Evolutionary conservation across 2,888 invertebrate genomes (phyloP), one percentile per base, ranked within the genome.

Genomic region (Mythimna vitellina): DNA sequence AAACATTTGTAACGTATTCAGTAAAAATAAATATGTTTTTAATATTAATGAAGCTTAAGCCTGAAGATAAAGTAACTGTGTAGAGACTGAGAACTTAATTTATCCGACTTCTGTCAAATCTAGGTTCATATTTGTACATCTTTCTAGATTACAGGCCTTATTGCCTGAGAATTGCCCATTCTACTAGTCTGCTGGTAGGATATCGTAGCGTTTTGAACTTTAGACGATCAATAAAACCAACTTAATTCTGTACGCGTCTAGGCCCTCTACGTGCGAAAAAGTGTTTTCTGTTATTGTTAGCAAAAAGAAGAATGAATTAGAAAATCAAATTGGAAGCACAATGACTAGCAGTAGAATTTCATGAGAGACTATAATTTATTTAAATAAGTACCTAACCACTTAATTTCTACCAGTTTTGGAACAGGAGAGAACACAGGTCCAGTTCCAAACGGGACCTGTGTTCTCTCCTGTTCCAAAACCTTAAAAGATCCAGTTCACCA

Each of bases 211-310:
- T 58, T 57, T 17, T 57, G n/a, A 38, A 42, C 32, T 60, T 20
- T 49, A 32, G 29, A 32, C 38, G 32, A 65, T 64, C 60, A 64
- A 60, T 54, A 76, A 32, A 22, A 54, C 22, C n/a, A 54, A 51
- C 42, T 49, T 32, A 56, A 71, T 71, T 75, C 60, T 42, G 35
- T 25, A 42, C 54, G 35, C 53, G 62, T 79, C 38, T 73, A 49
- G 46, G 17, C 8, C 32, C 5, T n/a, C 32, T 57, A 49, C 46
- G 49, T 64, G 80, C 32, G 25, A 42, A 25, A 74, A 74, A 14
- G 29, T 57, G 42, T 29, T 9, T 62, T 22, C n/a, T 64, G n/a
- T 61, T 14, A 73, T 74, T 64, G 42, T 60, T 61, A n/a, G 22
- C 38, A 58, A 53, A 54, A 53, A 35, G 12, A 57, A 25, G n/a